Base-by-base conservation (phyloP, 2,888 invertebrate genomes). In the Parnassius smintheus region DNA sequence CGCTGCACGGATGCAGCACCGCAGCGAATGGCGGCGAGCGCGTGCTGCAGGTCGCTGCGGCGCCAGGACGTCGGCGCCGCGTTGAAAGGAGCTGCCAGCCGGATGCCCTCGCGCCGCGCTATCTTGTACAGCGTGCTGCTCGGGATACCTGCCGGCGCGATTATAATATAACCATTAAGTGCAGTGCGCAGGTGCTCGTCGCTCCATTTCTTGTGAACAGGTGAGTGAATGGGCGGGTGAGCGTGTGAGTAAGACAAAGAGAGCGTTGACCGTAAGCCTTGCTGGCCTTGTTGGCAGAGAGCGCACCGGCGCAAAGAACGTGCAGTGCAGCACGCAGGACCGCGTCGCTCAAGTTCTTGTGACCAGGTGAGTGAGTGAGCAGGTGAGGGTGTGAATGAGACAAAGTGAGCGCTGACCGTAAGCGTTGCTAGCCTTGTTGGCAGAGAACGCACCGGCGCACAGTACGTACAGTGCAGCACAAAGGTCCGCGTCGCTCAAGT, bases 111-210 rank as follows among this genome's bases (percentile, higher is more conserved):
- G 75, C 97, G 94, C 68, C 97, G 94, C 44, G 97, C 97, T 76
- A 97, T 97, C 93, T 97, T 97, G 92, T 97, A 97, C 76, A 97
- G 87, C 18, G 97, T 97, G 85, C 97, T 97, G 84, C 97, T 97
- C 51, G 97, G 97, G 82, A 97, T 97, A 52, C 97, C 94, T 94
- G 72, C 12, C 7, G 2, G 22, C n/a, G 22, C 45, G 13, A 12
- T 49, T 49, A 3, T 35, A 25, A 4, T 13, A 49, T 12, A 8
- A 46, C 12, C 12, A 58, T 51, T 52, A 13, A 51, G 12, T n/a
- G 11, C 48, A 12, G 1, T 48, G 4, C 11, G 9, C 48, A 48
- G 11, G 11, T 0, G 9, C 4, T 1, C 48, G 4, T 13, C 48
- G 12, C 48, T 1, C 48, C 48, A 7, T n/a, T 48, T 48, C 4